Conservation (phyloP, 2,888 invertebrate species). For the Spisula subtruncata region DNA sequence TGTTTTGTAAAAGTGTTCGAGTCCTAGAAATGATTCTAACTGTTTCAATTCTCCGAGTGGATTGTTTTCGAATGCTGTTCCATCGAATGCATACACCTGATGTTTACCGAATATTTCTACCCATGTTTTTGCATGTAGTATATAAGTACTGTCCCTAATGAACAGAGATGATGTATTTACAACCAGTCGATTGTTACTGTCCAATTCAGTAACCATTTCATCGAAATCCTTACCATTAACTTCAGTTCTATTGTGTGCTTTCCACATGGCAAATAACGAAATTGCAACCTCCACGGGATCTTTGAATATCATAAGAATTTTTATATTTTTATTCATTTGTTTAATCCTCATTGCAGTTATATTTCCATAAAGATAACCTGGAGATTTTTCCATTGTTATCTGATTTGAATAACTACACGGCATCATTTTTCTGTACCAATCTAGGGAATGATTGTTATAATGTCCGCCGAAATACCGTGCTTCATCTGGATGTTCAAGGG, state of each 20-base stretch:
- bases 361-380: not conserved
- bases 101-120: not conserved
- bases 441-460: not conserved
- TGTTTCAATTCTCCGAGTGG: not conserved
- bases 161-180: not conserved
- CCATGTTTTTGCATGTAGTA: constrained; percentile 5
- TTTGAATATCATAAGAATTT: not conserved
- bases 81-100: not conserved
- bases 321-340: not conserved
- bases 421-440: not conserved
- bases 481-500: not conserved
- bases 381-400: not conserved
- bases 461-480: not conserved
- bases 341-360: not conserved
- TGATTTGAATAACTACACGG: not conserved
- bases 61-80: not conserved
- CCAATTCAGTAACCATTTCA: not conserved
- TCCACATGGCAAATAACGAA: not conserved
- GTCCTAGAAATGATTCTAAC: not conserved
- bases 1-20: not conserved
- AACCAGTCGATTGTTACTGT: not conserved
- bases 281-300: not conserved
- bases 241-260: not conserved
- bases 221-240: not conserved
- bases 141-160: not conserved